Percentiles rank a stretch among this genome's conserved stretches.
phyloP scores from a whole-genome alignment of 2,797 vertebrate species.

The Anolis apletophallus region DNA sequence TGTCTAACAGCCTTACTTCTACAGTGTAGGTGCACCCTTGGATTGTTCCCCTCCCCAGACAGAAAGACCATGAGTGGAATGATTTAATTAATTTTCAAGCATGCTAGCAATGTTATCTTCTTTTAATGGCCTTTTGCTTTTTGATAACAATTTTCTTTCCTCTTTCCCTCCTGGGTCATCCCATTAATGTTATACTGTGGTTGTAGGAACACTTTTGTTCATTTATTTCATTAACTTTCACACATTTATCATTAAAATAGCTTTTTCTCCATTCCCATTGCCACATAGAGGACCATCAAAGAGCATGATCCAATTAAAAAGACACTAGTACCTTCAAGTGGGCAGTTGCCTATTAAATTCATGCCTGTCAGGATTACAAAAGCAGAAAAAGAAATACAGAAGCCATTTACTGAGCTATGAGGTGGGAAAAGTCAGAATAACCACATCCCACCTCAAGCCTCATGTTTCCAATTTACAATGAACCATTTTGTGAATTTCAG shows the following conservation, averaged over 20 bases:
- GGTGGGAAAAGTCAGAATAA: background rate
- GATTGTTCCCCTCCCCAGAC: background rate
- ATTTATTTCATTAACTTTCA: background rate
- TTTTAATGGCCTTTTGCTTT: background rate
- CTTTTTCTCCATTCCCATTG: background rate
- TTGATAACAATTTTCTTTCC: background rate
- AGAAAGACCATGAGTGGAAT: background rate
- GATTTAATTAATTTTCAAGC: background rate
- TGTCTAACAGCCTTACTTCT: too few relatives aligned
- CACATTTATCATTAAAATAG: background rate
- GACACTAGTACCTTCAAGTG: constrained; percentile 19
- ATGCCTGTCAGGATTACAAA: background rate
- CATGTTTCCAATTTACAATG: background rate
- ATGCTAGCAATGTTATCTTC: background rate
- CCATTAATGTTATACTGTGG: background rate
- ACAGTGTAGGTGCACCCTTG: too few relatives aligned
- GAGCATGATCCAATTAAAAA: rapidly evolving
- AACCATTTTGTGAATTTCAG: background rate
- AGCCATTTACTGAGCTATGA: background rate
- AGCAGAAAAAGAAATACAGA: rapidly evolving
- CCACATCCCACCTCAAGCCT: background rate
- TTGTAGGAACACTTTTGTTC: background rate
- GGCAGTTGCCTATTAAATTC: constrained; percentile 22
- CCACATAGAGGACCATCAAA: background rate
- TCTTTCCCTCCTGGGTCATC: background rate